phyloP scores from a whole-genome alignment of 2,113 vertebrate species.

The Garra rufa region DNA sequence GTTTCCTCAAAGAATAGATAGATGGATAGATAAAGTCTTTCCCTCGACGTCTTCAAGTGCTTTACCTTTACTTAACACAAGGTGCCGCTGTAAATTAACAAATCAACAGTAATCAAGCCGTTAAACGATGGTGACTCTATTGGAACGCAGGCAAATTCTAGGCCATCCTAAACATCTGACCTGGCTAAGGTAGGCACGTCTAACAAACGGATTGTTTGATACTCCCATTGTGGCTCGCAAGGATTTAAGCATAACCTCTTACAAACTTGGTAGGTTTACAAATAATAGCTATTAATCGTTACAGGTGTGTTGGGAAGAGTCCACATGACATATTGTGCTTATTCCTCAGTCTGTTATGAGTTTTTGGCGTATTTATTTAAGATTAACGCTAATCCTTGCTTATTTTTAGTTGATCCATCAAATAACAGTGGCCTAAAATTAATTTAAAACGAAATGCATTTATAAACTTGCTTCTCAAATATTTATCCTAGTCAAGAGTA shows the following conservation, averaged over 20 bases:
- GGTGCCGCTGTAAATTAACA: constrained; percentile 27
- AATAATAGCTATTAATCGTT: neutral
- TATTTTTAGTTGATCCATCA: neutral
- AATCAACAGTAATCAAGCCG: neutral
- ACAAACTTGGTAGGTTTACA: neutral
- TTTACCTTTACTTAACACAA: constrained; percentile 26
- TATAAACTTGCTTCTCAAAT: neutral
- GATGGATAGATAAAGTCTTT: neutral
- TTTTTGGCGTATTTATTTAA: neutral
- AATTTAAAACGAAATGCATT: neutral
- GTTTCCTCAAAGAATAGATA: neutral
- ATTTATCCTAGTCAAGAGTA: neutral
- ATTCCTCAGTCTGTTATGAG: neutral
- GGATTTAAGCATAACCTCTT: neutral
- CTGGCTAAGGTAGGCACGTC: neutral
- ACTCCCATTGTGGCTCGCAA: neutral
- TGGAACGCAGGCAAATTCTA: neutral
- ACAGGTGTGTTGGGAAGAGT: neutral
- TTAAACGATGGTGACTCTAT: neutral
- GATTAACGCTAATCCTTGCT: neutral
- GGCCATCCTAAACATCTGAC: neutral
- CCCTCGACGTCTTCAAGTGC: neutral
- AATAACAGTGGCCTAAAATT: neutral
- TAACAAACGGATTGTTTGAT: neutral
- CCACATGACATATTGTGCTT: neutral